A percentile compares a stretch with the other conserved stretches of the same genome.
phyloP scores from a whole-genome alignment of 2,888 invertebrate species.

The Coleophora flavipennella region DNA sequence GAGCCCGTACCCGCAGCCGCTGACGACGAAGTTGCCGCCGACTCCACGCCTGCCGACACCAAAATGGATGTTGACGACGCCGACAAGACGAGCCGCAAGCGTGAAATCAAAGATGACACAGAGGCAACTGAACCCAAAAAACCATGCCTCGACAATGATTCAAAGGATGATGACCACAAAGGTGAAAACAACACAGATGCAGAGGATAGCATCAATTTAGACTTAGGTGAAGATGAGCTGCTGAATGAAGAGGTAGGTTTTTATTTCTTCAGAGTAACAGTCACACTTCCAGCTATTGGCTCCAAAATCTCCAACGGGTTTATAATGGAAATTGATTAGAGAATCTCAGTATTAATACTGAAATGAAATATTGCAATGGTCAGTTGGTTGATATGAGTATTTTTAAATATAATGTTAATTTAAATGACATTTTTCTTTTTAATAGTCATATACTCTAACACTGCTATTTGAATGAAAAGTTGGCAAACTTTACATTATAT shows the following conservation, averaged over 20 bases:
- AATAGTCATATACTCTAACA: background rate
- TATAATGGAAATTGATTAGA: conserved; percentile 32
- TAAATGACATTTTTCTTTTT: background rate
- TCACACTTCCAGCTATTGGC: conserved; percentile 24
- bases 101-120: conserved; percentile 46
- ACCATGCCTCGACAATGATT: conserved; percentile 41
- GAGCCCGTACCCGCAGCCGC: conserved; percentile 16
- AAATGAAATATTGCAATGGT: background rate
- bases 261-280: conserved; percentile 30
- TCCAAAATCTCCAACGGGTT: conserved; percentile 32
- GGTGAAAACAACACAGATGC: conserved; percentile 76
- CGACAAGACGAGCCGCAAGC: conserved; percentile 44
- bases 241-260: conserved; percentile 83
- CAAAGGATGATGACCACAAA: conserved; percentile 46
- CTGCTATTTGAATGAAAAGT: too few relatives aligned
- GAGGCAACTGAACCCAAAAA: conserved; percentile 51
- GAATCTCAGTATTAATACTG: background rate
- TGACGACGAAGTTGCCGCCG: background rate
- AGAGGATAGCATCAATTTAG: conserved; percentile 86
- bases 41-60: background rate
- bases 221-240: conserved; percentile 86
- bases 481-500: too few relatives aligned
- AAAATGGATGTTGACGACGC: conserved; percentile 35
- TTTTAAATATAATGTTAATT: background rate
- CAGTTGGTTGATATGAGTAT: background rate